A percentile compares a stretch with the other conserved stretches of the same genome.
phyloP scores from a whole-genome alignment of 1,140 invertebrate genomes.

The Acromyrmex charruanus region DNA sequence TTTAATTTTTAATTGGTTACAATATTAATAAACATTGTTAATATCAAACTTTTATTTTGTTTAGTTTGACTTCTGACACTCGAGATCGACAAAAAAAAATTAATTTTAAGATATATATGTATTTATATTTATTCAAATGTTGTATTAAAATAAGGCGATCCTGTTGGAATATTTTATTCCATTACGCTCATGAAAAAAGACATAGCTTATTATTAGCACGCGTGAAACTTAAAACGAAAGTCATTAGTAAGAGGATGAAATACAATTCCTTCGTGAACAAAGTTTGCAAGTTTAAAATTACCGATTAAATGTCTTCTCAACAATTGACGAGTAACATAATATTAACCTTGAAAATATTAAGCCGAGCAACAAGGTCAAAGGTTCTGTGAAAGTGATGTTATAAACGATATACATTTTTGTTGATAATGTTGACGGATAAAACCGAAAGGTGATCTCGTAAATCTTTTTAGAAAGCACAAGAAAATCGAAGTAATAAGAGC shows the following conservation, averaged over 20 bases:
- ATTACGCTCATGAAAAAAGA: neutral
- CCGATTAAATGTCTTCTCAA: constrained; percentile 17
- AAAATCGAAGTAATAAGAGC: constrained; percentile 84
- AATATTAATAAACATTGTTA: neutral
- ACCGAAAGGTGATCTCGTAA: constrained; percentile 46
- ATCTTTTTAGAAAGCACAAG: constrained; percentile 72
- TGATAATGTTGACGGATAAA: constrained; percentile 79
- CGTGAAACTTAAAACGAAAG: neutral
- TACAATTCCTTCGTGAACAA: constrained; percentile 31
- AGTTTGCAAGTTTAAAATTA: constrained; percentile 50
- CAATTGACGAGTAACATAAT: constrained; percentile 47
- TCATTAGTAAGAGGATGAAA: constrained; percentile 51
- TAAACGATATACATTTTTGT: constrained; percentile 53
- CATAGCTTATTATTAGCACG: constrained; percentile 17
- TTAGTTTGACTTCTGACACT: neutral
- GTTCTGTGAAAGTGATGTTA: constrained; percentile 60
- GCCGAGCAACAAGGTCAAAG: constrained; percentile 49
- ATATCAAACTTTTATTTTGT: neutral
- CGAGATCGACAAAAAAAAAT: neutral
- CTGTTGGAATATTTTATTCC: constrained; percentile 20
- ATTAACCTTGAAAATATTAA: constrained; percentile 35
- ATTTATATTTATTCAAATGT: neutral
- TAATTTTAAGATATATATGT: neutral
- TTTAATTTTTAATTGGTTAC: neutral
- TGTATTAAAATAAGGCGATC: neutral